A percentile compares a stretch with the other conserved stretches of the same genome.
phyloP scores from a whole-genome alignment of 2,888 invertebrate species.

The Drosophila multiciliata region DNA sequence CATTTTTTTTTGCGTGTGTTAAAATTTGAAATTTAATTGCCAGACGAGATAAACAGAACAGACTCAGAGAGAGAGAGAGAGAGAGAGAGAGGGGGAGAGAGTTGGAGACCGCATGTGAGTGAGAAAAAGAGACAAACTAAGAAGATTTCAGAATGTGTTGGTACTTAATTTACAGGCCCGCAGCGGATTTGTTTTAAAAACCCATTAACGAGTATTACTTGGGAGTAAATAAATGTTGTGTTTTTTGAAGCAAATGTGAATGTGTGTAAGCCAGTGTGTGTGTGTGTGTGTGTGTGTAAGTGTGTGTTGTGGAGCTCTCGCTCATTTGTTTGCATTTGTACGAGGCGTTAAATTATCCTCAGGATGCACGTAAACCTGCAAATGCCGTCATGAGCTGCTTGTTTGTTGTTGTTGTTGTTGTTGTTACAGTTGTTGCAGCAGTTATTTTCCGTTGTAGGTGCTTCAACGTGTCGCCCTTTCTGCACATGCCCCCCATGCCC shows the following conservation, averaged over 20 bases:
- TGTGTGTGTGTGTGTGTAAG: neutral
- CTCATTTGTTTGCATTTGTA: slow-evolving; percentile 79
- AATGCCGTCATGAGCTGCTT: slow-evolving; percentile 64
- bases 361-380: slow-evolving; percentile 78
- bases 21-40: slow-evolving; percentile 79
- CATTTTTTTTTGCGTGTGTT: slow-evolving; percentile 48
- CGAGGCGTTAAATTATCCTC: slow-evolving; percentile 78
- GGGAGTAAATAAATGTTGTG: slow-evolving; percentile 75
- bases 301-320: slow-evolving; percentile 28
- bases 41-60: slow-evolving; percentile 37
- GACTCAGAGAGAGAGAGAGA: neutral
- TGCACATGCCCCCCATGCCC: neutral
- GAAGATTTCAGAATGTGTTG: slow-evolving; percentile 1
- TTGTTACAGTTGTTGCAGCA: slow-evolving; percentile 29
- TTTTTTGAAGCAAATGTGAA: slow-evolving; percentile 21
- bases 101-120: neutral
- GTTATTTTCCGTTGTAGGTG: slow-evolving; percentile 47
- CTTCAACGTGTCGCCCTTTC: slow-evolving; percentile 29
- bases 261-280: neutral
- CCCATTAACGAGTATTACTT: slow-evolving; percentile 79
- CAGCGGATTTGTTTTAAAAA: slow-evolving; percentile 80
- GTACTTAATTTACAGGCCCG: slow-evolving; percentile 70
- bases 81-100: neutral
- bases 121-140: neutral
- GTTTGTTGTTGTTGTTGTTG: slow-evolving; percentile 46